phyloP scores from a whole-genome alignment of 1,140 invertebrate species.

The Hyphantria cunea region DNA sequence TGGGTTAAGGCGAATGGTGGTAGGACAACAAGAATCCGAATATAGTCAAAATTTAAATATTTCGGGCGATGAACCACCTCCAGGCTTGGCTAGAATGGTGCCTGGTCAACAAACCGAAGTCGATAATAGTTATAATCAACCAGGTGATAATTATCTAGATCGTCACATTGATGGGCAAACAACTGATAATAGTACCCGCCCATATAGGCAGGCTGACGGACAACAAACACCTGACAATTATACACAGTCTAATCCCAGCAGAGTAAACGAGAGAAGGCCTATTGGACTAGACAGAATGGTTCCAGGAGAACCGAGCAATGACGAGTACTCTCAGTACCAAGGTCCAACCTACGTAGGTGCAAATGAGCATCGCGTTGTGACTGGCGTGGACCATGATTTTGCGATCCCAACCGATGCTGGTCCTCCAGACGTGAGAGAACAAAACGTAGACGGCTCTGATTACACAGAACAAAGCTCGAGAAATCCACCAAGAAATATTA shows the following conservation, averaged over 20 bases:
- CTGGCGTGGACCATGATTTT: slow-evolving; percentile 75
- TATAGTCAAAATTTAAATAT: slow-evolving; percentile 78
- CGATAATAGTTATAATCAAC: slow-evolving; percentile 62
- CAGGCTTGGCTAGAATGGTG: slow-evolving; percentile 83
- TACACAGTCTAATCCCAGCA: slow-evolving; percentile 45
- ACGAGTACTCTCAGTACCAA: slow-evolving; percentile 65
- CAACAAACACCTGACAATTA: slow-evolving; percentile 71
- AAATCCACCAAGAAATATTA: slow-evolving; percentile 61
- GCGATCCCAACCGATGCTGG: slow-evolving; percentile 48
- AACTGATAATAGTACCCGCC: slow-evolving; percentile 59
- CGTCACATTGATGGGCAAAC: slow-evolving; percentile 75
- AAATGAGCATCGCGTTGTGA: slow-evolving; percentile 77
- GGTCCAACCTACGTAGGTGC: slow-evolving; percentile 47
- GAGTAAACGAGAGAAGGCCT: slow-evolving; percentile 61
- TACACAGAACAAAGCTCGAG: slow-evolving; percentile 66
- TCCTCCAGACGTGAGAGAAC: slow-evolving; percentile 64
- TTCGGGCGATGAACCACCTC: slow-evolving; percentile 79
- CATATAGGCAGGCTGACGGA: slow-evolving; percentile 72
- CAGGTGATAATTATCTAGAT: slow-evolving; percentile 72
- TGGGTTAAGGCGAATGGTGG: slow-evolving; percentile 84
- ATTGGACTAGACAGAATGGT: slow-evolving; percentile 77
- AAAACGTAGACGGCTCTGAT: slow-evolving; percentile 78
- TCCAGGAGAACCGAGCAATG: slow-evolving; percentile 73
- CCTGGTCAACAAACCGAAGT: slow-evolving; percentile 79
- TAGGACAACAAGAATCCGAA: slow-evolving; percentile 84